phyloP scores from a whole-genome alignment of 2,113 vertebrate species.

The Trichomycterus rosablanca region DNA sequence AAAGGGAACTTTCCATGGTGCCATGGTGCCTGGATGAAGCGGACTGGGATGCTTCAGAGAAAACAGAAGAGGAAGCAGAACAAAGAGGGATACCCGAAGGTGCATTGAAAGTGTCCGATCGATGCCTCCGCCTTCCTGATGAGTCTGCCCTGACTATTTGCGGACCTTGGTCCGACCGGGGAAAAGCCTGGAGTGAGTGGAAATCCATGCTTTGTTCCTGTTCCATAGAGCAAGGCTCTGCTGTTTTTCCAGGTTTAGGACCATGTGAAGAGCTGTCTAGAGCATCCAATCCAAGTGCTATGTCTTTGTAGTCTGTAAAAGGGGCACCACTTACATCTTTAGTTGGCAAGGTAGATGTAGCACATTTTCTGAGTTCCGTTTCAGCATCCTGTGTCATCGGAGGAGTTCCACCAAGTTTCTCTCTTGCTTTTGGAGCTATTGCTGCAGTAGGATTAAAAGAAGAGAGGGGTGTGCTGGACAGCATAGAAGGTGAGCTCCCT shows the following conservation, averaged over 20 bases:
- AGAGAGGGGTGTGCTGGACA: constrained; percentile 52
- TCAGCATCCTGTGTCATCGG: constrained; percentile 53
- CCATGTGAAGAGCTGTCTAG: constrained; percentile 44
- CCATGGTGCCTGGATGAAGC: constrained; percentile 51
- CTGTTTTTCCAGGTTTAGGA: constrained; percentile 49
- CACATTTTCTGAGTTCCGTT: constrained; percentile 53
- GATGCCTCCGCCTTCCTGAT: constrained; percentile 56
- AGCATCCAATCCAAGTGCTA: constrained; percentile 49
- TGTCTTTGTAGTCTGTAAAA: constrained; percentile 58
- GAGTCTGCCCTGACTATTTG: constrained; percentile 50
- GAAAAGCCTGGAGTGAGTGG: constrained; percentile 58
- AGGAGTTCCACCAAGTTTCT: constrained; percentile 48
- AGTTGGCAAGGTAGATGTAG: constrained; percentile 37
- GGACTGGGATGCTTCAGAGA: constrained; percentile 57
- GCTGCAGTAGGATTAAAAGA: constrained; percentile 50
- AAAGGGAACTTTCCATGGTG: constrained; percentile 59
- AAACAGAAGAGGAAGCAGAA: constrained; percentile 57
- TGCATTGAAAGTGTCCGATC: constrained; percentile 61
- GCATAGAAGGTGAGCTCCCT: constrained; percentile 50
- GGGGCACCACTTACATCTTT: constrained; percentile 38
- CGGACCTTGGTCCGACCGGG: constrained; percentile 58
- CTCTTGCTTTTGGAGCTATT: constrained; percentile 51
- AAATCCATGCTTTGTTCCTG: constrained; percentile 56
- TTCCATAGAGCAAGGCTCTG: constrained; percentile 48
- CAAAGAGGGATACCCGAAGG: constrained; percentile 51